Percentiles rank a stretch among this genome's conserved stretches.
Conservation (phyloP, 2,888 invertebrate genomes). For the Mylabris sibirica region DNA sequence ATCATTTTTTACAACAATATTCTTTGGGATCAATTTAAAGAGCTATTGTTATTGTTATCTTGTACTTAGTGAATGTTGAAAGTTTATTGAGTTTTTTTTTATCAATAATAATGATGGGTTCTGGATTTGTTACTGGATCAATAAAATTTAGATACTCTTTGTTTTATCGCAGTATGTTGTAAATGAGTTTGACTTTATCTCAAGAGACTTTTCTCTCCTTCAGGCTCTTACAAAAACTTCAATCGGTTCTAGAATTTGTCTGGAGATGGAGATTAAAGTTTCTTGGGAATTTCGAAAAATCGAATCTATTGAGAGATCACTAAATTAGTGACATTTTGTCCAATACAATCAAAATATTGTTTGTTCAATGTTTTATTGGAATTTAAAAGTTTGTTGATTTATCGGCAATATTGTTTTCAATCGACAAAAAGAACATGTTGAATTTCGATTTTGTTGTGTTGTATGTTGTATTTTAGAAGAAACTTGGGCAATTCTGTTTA, state of each 20-base stretch:
- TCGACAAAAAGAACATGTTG: neutral
- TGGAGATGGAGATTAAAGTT: neutral
- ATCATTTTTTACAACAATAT: too few species aligned
- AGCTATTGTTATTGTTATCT: too few species aligned
- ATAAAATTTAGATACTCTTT: neutral
- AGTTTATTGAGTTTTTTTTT: too few species aligned
- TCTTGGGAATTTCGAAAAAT: neutral
- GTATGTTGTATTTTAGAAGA: neutral
- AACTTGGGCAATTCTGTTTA: neutral
- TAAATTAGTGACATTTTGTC: too few species aligned
- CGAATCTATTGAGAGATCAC: neutral
- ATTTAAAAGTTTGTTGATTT: too few species aligned
- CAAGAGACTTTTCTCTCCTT: neutral
- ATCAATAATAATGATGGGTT: too few species aligned
- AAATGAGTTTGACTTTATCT: neutral
- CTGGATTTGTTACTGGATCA: too few species aligned
- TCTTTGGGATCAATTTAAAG: too few species aligned
- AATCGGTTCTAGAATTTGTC: neutral
- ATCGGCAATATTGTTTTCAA: neutral
- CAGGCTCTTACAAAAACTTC: neutral
- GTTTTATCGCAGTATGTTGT: neutral
- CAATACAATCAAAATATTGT: too few species aligned
- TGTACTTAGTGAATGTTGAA: too few species aligned
- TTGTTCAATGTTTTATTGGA: too few species aligned
- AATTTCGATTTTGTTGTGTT: neutral